phyloP scores from a whole-genome alignment of 2,888 invertebrate genomes.

The Bombylius discolor region DNA sequence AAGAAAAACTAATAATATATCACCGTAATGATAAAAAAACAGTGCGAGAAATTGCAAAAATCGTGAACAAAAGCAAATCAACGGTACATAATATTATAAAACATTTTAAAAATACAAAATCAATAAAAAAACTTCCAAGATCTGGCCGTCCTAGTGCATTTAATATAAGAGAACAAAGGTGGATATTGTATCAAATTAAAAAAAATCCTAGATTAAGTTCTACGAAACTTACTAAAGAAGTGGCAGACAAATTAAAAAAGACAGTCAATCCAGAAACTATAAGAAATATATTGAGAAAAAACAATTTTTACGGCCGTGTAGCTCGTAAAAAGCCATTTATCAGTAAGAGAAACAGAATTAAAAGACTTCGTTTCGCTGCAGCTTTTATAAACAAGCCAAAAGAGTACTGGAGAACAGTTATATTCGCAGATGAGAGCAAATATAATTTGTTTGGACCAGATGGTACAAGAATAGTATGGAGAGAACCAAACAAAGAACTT shows the following conservation, averaged over 20 bases:
- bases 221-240: neutral
- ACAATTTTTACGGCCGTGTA: neutral
- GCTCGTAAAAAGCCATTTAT: neutral
- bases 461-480: neutral
- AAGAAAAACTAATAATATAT: neutral
- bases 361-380: neutral
- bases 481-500: neutral
- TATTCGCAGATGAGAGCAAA: conserved; percentile 5
- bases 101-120: neutral
- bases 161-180: neutral
- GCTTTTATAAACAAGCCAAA: neutral
- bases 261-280: neutral
- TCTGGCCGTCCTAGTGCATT: neutral
- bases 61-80: neutral
- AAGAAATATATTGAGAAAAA: neutral
- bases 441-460: conserved; percentile 2
- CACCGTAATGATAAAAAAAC: neutral
- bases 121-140: neutral
- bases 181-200: conserved; percentile 3
- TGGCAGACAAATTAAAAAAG: neutral
- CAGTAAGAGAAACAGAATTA: neutral
- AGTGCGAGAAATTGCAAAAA: neutral
- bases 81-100: neutral
- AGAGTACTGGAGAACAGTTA: neutral
- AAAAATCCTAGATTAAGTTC: conserved; percentile 2